A percentile compares a stretch with the other conserved stretches of the same genome.
These are phyloP conservation scores for Scomber scombrus DNA, from an alignment of 2,113 vertebrate species.

Conservation along the genomic window DNA sequence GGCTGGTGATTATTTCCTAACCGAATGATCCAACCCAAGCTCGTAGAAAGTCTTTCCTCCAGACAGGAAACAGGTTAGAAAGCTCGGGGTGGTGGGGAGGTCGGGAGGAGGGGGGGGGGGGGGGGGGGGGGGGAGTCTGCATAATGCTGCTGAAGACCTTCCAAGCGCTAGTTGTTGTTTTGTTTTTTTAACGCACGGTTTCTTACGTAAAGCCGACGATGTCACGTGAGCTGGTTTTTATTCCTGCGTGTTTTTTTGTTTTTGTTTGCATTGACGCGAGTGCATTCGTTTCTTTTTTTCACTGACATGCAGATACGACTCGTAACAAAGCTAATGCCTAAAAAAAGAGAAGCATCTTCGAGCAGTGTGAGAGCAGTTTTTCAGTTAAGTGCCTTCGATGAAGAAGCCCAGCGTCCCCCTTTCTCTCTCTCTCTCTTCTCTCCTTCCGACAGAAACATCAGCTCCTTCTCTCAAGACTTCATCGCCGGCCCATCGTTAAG, in stretches of 20 bases:
- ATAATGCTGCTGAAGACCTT: conserved; percentile 30
- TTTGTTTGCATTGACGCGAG: conserved; percentile 36
- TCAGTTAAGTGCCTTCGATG: conserved; percentile 70
- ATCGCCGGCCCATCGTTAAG: neutral
- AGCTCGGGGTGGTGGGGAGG: neutral
- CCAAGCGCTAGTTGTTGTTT: conserved; percentile 39
- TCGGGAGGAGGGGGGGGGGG: too few species aligned
- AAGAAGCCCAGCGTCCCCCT: conserved; percentile 6
- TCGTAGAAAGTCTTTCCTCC: neutral
- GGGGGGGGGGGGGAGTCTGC: neutral
- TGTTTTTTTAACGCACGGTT: conserved; percentile 26
- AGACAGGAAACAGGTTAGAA: conserved; percentile 12
- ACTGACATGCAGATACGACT: conserved; percentile 70
- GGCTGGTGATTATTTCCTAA: neutral
- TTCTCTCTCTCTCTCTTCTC: neutral
- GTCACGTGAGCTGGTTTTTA: conserved; percentile 38
- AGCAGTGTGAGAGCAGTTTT: conserved; percentile 57
- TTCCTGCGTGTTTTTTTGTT: conserved; percentile 26
- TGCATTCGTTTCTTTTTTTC: conserved; percentile 17
- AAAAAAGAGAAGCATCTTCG: conserved; percentile 45
- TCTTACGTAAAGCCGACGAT: conserved; percentile 37
- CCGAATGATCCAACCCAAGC: neutral
- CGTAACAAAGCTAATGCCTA: conserved; percentile 71
- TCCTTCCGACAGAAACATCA: neutral
- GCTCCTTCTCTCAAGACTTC: neutral